Evolutionary conservation across 2,113 vertebrate genomes (phyloP).

Genomic region (Tyto alba): DNA sequence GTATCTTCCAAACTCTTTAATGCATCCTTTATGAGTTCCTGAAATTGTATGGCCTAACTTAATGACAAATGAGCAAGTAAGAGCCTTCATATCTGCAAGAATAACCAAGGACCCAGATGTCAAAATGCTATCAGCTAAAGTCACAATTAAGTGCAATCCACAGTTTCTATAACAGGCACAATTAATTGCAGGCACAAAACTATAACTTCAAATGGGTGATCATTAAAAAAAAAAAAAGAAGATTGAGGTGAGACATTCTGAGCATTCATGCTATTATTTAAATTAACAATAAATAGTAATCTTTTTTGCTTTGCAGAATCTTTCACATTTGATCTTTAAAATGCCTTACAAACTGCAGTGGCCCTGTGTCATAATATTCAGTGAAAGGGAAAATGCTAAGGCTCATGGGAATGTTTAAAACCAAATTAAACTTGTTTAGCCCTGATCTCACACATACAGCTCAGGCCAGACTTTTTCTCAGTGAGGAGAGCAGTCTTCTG

Average conservation of each 20-base stretch:
- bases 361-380: neutral
- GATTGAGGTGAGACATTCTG: neutral
- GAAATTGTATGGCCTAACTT: neutral
- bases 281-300: slow-evolving; percentile 9
- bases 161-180: neutral
- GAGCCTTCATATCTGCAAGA: slow-evolving; percentile 11
- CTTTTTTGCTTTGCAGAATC: neutral
- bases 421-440: neutral
- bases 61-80: neutral
- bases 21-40: neutral
- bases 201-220: neutral
- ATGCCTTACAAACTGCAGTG: neutral
- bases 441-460: neutral
- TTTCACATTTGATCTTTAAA: neutral
- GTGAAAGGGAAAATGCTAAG: neutral
- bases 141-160: slow-evolving; percentile 24
- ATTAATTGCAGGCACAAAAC: slow-evolving; percentile 19
- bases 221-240: neutral
- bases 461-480: neutral
- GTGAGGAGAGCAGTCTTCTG: neutral
- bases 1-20: neutral
- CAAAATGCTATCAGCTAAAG: slow-evolving; percentile 9
- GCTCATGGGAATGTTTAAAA: slow-evolving; percentile 17
- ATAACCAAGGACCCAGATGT: slow-evolving; percentile 12
- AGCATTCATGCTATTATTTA: neutral